Evolutionary conservation across 2,797 vertebrate genomes (phyloP), one percentile per base, ranked within the genome.

Genomic region (Lates japonicus): DNA sequence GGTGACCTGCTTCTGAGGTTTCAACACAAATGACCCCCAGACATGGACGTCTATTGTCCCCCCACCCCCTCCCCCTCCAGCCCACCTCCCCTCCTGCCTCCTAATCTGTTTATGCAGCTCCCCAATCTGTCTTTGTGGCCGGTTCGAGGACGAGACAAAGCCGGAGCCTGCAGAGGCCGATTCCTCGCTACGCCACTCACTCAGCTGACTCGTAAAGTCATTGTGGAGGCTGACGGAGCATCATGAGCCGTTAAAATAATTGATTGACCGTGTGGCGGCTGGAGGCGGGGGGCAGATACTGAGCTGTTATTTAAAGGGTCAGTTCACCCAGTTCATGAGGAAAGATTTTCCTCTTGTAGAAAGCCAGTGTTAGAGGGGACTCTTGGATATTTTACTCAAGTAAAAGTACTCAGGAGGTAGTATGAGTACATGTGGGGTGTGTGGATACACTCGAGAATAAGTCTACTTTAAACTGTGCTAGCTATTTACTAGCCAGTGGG

Each of bases 191-290:
- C 92, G 90, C 94, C 93, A 93, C 94, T 95, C 94, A 94, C 96
- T 96, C 96, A 95, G 95, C 94, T 95, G 96, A 96, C 95, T 96
- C 96, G 94, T 96, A 96, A 96, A 97, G 96, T 97, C 96, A 97
- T 97, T 97, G 97, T 94, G 93, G 95, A 88, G 95, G 93, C 95
- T 95, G 95, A 95, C 92, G 90, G 95, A 94, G 95, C 95, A 94
- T 96, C 95, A 92, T 90, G 92, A 95, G 95, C 95, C 94, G 95
- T 97, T 97, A 96, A 95, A 95, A 94, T 96, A 95, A 97, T 95
- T 96, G 95, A 97, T 97, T 96, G 95, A 92, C 92, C 90, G 85
- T 89, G 94, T 81, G 88, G 95, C 78, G 76, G 85, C 95, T 90
- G 94, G 79, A 94, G 85, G 93, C 2, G 25, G 25, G 25, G 25